These are phyloP conservation scores for Taenioides sp. DNA, from an alignment of 2,797 vertebrate species.

Conservation along the genomic window DNA sequence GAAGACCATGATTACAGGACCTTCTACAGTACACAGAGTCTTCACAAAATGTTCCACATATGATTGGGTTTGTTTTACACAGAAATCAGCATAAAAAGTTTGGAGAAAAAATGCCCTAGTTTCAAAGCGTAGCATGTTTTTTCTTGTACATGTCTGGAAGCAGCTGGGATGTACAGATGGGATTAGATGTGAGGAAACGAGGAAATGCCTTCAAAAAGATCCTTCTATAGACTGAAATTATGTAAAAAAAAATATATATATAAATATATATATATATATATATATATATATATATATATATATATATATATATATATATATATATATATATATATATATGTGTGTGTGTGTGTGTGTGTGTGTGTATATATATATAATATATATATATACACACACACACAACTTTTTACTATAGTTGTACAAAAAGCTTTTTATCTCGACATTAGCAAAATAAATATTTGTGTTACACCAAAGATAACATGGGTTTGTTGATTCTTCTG, in stretches of 20 bases:
- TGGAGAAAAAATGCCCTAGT: slow-evolving; percentile 31
- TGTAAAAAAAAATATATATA: not conserved
- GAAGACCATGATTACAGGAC: slow-evolving; percentile 52
- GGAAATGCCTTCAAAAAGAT: slow-evolving; percentile 2
- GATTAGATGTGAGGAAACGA: slow-evolving; percentile 11
- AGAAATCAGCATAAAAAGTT: slow-evolving; percentile 28
- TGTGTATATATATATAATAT: too few relatives aligned
- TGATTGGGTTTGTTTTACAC: slow-evolving; percentile 22
- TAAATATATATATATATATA: too few relatives aligned
- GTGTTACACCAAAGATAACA: not conserved
- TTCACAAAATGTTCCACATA: slow-evolving; percentile 51
- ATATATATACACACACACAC: too few relatives aligned
- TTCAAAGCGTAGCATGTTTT: slow-evolving; percentile 25
- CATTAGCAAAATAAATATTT: not conserved
- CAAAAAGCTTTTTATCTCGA: not conserved
- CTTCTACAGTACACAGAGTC: slow-evolving; percentile 39
- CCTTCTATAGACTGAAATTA: not conserved
- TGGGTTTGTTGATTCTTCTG: not conserved
- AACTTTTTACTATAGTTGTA: not conserved
- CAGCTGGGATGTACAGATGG: slow-evolving; percentile 11
- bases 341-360: too few relatives aligned
- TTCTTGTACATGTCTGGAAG: slow-evolving; percentile 23
- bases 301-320: too few relatives aligned
- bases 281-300: too few relatives aligned
- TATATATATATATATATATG: too few relatives aligned